A percentile compares a stretch with the other conserved stretches of the same genome.
Conservation (phyloP, 2,797 vertebrate species). For the Dallia pectoralis region DNA sequence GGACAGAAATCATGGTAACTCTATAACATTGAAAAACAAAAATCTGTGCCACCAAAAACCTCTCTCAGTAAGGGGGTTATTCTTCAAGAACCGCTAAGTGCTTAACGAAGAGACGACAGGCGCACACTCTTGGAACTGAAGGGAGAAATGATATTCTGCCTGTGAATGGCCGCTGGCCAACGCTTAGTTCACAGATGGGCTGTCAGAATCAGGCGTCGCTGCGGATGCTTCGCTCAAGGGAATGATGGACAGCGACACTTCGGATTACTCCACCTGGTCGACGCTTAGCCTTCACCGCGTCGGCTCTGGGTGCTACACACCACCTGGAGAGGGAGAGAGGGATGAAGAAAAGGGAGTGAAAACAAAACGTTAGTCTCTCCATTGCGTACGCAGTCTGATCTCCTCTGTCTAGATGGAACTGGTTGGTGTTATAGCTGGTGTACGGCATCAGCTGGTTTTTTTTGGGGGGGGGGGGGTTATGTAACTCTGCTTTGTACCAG, state of each 20-base stretch:
- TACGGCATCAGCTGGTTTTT: not conserved
- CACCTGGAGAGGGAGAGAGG: conserved; percentile 43
- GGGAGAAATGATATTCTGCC: too few species aligned
- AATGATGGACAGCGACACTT: not conserved
- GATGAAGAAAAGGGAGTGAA: conserved; percentile 10
- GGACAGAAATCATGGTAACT: conserved; percentile 48
- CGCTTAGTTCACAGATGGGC: conserved; percentile 51
- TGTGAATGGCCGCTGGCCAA: too few species aligned
- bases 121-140: not conserved
- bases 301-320: conserved; percentile 36
- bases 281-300: not conserved
- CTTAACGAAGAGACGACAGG: not conserved
- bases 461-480: not conserved
- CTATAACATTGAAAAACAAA: not conserved
- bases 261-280: too few species aligned
- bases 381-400: conserved; percentile 1
- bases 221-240: conserved; percentile 45
- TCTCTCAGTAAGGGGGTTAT: too few species aligned
- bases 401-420: not conserved
- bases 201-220: conserved; percentile 49
- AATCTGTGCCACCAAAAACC: too few species aligned
- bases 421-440: conserved; percentile 6
- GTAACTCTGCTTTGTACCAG: not conserved
- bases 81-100: not conserved
- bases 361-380: conserved; percentile 15